phyloP scores from a whole-genome alignment of 1,140 invertebrate genomes.

The Grapholita molesta region DNA sequence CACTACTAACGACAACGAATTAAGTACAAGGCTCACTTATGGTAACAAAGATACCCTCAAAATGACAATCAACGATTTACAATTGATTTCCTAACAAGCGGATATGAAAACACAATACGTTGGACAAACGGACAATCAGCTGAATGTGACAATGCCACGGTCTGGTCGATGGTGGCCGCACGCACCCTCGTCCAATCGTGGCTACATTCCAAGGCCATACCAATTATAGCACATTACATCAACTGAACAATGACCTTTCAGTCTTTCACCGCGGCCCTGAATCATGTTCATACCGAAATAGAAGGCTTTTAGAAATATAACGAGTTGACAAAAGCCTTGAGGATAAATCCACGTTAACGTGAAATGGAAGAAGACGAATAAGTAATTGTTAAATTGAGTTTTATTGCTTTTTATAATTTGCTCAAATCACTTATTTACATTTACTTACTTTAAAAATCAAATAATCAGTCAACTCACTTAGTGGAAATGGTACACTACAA shows the following conservation, averaged over 20 bases:
- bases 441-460: no score
- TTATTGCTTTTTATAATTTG: no score
- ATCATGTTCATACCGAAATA: background rate
- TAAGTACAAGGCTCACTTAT: constrained; percentile 10
- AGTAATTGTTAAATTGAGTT: no score
- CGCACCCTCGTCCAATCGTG: background rate
- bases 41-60: background rate
- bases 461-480: no score
- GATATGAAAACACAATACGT: constrained; percentile 4
- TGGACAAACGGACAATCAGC: background rate
- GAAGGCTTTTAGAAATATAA: background rate
- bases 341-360: no score
- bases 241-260: constrained; percentile 24
- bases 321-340: no score
- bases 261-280: background rate
- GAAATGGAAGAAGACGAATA: no score
- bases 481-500: no score
- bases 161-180: background rate
- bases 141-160: constrained; percentile 11
- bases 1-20: background rate
- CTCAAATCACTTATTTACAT: no score
- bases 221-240: background rate
- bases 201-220: background rate
- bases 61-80: background rate
- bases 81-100: constrained; percentile 6